Evolutionary conservation across 2,888 invertebrate genomes (phyloP).

Genomic region (Mimas tiliae): DNA sequence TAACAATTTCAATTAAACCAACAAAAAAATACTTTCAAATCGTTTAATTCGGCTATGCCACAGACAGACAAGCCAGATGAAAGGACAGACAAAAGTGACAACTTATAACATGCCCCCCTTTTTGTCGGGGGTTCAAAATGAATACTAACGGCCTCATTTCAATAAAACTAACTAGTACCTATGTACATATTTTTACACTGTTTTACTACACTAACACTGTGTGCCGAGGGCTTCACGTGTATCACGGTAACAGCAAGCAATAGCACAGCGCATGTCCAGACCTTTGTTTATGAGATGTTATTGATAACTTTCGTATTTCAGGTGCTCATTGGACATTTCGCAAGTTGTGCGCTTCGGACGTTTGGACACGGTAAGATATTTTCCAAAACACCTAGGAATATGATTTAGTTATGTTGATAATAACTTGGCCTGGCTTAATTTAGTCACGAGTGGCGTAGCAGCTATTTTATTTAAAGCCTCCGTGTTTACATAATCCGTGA

Average conservation of each 20-base stretch:
- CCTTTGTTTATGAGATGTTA: background rate
- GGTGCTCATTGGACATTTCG: conserved; percentile 76
- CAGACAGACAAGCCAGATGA: too few relatives aligned
- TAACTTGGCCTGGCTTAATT: too few relatives aligned
- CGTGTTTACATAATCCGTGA: too few relatives aligned
- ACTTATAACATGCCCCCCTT: too few relatives aligned
- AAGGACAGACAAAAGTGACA: too few relatives aligned
- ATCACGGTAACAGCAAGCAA: background rate
- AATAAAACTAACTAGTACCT: background rate
- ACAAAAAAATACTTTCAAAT: too few relatives aligned
- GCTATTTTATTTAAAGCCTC: too few relatives aligned
- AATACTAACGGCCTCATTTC: background rate
- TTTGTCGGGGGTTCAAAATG: background rate
- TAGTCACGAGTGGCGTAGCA: too few relatives aligned
- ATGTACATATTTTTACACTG: conserved; percentile 6
- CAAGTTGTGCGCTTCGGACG: conserved; percentile 78
- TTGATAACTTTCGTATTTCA: conserved; percentile 45
- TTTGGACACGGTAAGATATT: conserved; percentile 69
- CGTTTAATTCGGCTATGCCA: too few relatives aligned
- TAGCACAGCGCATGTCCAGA: conserved; percentile 5
- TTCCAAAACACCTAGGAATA: background rate
- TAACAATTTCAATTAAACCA: too few relatives aligned
- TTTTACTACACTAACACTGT: conserved; percentile 13
- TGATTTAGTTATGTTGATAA: too few relatives aligned
- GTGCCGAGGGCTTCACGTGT: background rate